phyloP scores from a whole-genome alignment of 2,797 vertebrate genomes.

The Acropternis orthonyx region DNA sequence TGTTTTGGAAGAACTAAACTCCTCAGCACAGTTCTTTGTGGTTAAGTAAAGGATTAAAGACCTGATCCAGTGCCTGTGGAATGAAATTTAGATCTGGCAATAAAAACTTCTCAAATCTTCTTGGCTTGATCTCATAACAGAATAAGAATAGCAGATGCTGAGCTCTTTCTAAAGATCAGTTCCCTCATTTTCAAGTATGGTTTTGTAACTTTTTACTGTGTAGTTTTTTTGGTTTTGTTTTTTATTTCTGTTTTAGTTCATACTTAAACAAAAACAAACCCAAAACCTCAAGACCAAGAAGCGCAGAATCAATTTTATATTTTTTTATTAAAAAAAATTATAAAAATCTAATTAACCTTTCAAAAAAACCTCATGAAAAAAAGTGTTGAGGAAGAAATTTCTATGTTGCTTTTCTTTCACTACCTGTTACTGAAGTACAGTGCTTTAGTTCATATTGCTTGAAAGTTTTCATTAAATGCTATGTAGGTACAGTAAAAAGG shows the following conservation, averaged over 20 bases:
- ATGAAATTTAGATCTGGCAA: constrained; percentile 58
- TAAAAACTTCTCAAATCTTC: constrained; percentile 44
- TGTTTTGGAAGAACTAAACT: constrained; percentile 60
- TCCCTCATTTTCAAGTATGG: neutral
- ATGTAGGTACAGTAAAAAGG: neutral
- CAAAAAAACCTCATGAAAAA: neutral
- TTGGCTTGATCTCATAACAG: neutral
- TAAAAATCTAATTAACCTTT: neutral
- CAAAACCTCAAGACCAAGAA: neutral
- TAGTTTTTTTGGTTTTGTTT: neutral
- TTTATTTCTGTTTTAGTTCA: neutral
- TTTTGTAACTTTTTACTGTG: neutral
- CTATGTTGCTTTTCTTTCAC: neutral
- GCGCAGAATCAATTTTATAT: neutral
- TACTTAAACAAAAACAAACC: neutral
- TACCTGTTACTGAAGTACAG: neutral
- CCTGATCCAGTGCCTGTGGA: constrained; percentile 45
- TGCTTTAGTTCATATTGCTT: neutral
- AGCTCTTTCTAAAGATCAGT: neutral
- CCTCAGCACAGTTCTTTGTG: constrained; percentile 46
- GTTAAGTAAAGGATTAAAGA: constrained; percentile 59
- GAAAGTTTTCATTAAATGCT: neutral
- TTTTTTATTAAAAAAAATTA: neutral
- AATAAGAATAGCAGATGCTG: constrained; percentile 43
- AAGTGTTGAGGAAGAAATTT: neutral